These are phyloP conservation scores for Lampris incognitus DNA, from an alignment of 2,113 vertebrate species.

Conservation along the genomic window DNA sequence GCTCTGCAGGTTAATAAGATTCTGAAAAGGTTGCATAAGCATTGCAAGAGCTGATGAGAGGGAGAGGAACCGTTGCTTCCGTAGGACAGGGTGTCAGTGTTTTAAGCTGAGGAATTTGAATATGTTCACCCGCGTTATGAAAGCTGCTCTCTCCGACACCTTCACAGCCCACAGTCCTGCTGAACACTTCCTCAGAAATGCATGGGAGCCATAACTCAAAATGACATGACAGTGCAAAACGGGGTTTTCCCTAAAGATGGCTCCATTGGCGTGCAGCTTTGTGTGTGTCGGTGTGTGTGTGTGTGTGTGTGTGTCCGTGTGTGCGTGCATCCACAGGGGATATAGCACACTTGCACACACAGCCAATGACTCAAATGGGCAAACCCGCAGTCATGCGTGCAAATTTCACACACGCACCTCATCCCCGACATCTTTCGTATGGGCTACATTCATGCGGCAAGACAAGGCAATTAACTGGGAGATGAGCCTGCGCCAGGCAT, in stretches of 20 bases:
- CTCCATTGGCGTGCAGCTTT: background rate
- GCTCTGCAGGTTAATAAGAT: conserved; percentile 7
- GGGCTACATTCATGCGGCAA: background rate
- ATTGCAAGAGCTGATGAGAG: background rate
- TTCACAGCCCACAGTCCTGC: conserved; percentile 13
- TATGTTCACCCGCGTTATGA: conserved; percentile 23
- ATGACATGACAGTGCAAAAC: background rate
- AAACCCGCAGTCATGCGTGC: background rate
- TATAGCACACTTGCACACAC: background rate
- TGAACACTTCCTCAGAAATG: conserved; percentile 10
- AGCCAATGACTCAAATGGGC: background rate
- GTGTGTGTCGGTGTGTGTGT: background rate
- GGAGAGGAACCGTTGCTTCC: conserved; percentile 42
- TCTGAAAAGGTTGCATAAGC: conserved; percentile 35
- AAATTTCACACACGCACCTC: background rate
- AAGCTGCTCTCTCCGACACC: background rate
- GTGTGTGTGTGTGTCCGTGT: background rate
- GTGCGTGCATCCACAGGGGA: background rate
- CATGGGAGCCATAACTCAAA: conserved; percentile 18
- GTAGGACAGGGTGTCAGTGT: conserved; percentile 39
- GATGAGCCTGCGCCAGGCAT: conserved; percentile 33
- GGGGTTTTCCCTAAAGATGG: background rate
- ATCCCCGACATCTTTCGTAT: conserved; percentile 17
- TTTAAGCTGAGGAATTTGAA: conserved; percentile 61
- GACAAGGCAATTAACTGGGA: conserved; percentile 42